Conservation (phyloP, 2,113 vertebrate genomes). For the Nerophis ophidion region DNA sequence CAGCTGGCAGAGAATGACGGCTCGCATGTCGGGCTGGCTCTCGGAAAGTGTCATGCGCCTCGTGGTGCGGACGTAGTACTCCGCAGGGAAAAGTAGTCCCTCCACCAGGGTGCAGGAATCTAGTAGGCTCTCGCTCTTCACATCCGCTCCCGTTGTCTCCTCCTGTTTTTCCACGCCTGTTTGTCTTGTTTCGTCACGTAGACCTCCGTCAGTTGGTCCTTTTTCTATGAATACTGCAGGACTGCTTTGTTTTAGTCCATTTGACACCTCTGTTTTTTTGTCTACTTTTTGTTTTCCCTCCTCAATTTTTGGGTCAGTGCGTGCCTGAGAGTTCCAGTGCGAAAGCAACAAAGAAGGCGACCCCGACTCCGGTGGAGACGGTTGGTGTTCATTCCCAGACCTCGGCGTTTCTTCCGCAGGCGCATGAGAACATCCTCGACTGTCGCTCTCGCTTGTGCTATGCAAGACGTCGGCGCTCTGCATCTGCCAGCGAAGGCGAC, state of each 20-base stretch:
- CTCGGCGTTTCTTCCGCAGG: background rate
- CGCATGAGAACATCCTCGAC: background rate
- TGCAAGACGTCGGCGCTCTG: slow-evolving; percentile 37
- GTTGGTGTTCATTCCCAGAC: slow-evolving; percentile 34
- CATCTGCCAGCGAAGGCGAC: slow-evolving; percentile 59
- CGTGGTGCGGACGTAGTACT: slow-evolving; percentile 64
- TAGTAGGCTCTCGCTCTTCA: slow-evolving; percentile 3
- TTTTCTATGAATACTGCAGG: background rate
- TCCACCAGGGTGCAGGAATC: slow-evolving; percentile 59
- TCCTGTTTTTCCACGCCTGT: background rate
- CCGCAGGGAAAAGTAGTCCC: slow-evolving; percentile 56
- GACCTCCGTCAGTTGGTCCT: background rate
- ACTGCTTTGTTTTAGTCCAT: background rate
- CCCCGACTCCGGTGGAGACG: slow-evolving; percentile 24
- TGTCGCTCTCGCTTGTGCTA: background rate
- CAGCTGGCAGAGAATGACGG: slow-evolving; percentile 46
- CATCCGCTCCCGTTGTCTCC: background rate
- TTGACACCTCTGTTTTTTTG: background rate
- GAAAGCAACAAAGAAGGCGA: slow-evolving; percentile 49
- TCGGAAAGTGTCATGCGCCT: slow-evolving; percentile 53
- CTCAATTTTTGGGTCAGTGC: background rate
- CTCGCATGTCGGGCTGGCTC: slow-evolving; percentile 54
- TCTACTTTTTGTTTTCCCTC: background rate
- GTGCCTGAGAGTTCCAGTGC: slow-evolving; percentile 41
- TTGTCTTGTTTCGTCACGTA: background rate